These are phyloP conservation scores for Cavia porcellus DNA, from an alignment of 2,113 vertebrate genomes.

Conservation along the genomic window DNA sequence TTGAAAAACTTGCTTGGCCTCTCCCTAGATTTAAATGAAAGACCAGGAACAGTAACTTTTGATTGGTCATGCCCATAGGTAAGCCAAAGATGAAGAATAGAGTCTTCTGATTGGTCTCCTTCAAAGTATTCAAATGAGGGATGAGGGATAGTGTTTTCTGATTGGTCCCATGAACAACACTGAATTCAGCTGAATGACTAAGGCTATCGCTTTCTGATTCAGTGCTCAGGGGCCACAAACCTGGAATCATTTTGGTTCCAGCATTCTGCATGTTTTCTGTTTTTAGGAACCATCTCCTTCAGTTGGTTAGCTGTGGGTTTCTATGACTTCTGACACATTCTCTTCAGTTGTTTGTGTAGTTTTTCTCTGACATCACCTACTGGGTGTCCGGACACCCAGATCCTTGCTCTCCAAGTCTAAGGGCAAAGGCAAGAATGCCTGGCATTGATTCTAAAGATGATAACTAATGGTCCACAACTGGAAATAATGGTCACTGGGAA, in stretches of 20 bases:
- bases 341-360: background rate
- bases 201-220: background rate
- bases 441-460: background rate
- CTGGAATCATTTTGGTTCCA: background rate
- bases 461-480: rapidly evolving
- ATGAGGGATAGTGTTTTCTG: background rate
- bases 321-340: background rate
- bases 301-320: background rate
- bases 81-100: background rate
- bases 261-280: background rate
- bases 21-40: background rate
- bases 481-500: background rate
- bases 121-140: background rate
- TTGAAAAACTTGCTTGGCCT: background rate
- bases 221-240: background rate
- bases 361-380: background rate
- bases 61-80: background rate
- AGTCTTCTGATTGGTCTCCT: background rate
- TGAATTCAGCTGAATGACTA: background rate
- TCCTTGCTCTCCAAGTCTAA: background rate
- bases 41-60: background rate
- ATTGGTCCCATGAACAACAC: background rate
- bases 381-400: background rate
- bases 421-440: background rate
- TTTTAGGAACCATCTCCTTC: background rate